phyloP scores from a whole-genome alignment of 2,113 vertebrate genomes.

The Oryzias celebensis region DNA sequence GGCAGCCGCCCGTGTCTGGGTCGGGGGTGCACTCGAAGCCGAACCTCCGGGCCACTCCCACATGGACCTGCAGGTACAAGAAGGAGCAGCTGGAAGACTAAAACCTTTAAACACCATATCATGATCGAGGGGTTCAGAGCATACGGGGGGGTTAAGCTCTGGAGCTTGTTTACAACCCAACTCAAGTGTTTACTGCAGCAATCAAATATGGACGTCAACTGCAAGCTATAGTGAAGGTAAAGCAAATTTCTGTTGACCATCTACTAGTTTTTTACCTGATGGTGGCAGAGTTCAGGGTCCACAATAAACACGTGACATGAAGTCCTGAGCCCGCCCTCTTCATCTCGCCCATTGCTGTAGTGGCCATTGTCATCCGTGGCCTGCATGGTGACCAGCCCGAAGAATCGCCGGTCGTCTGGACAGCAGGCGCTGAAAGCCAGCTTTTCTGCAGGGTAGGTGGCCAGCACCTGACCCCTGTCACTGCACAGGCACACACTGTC shows the following conservation, averaged over 20 bases:
- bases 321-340: constrained; percentile 85
- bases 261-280: constrained; percentile 71
- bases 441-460: constrained; percentile 94
- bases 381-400: constrained; percentile 97
- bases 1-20: constrained; percentile 91
- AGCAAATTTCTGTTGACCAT: neutral
- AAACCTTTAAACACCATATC: no score
- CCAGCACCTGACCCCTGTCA: constrained; percentile 84
- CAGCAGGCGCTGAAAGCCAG: constrained; percentile 96
- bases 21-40: constrained; percentile 93
- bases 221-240: no score
- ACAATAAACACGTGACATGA: constrained; percentile 98
- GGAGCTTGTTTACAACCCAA: no score
- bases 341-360: constrained; percentile 77
- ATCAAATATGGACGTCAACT: no score
- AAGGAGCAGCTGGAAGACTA: no score
- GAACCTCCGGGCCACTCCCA: constrained; percentile 87
- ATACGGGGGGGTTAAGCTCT: no score
- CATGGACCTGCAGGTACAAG: constrained; percentile 77
- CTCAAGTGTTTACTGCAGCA: no score
- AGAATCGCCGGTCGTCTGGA: constrained; percentile 91
- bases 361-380: constrained; percentile 77
- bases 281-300: constrained; percentile 92
- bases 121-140: no score
- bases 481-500: constrained; percentile 90